Percentiles rank a stretch among this genome's conserved stretches.
phyloP scores from a whole-genome alignment of 1,140 invertebrate species.

The Heliconius eleuchia region DNA sequence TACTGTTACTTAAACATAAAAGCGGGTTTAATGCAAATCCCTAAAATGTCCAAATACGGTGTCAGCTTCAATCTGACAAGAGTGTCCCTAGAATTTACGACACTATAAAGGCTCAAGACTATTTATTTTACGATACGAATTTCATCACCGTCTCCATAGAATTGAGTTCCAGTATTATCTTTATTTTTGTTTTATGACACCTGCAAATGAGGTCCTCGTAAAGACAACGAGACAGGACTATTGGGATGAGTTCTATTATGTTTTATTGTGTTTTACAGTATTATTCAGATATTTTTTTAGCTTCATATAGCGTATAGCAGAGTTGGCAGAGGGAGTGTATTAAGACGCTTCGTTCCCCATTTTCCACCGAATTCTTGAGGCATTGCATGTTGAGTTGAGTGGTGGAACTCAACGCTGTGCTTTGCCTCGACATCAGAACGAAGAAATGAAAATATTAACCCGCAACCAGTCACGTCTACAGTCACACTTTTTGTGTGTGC shows the following conservation, averaged over 20 bases:
- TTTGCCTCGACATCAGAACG: too few species aligned
- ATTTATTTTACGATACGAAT: constrained; percentile 65
- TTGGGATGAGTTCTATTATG: background rate
- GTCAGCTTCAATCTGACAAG: constrained; percentile 29
- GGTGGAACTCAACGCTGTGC: too few species aligned
- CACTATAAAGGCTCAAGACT: constrained; percentile 53
- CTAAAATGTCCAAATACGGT: constrained; percentile 19
- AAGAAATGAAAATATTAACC: too few species aligned
- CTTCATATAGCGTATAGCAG: too few species aligned
- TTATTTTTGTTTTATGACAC: constrained; percentile 58
- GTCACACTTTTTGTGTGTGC: too few species aligned
- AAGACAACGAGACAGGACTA: constrained; percentile 23
- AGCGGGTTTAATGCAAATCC: constrained; percentile 22
- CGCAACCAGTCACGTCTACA: too few species aligned
- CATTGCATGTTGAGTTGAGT: too few species aligned
- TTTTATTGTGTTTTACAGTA: background rate
- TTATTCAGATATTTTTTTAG: background rate
- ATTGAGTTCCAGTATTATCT: constrained; percentile 56
- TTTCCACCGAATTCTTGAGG: too few species aligned
- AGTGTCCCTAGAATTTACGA: constrained; percentile 49
- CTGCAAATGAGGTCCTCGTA: constrained; percentile 52
- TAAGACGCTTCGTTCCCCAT: too few species aligned
- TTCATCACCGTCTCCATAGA: constrained; percentile 57
- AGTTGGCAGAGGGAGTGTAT: too few species aligned
- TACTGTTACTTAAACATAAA: constrained; percentile 9